Percentiles rank a stretch among this genome's conserved stretches.
Evolutionary conservation across 2,888 invertebrate species (phyloP).

Genomic region (Epistrophella euchroma): DNA sequence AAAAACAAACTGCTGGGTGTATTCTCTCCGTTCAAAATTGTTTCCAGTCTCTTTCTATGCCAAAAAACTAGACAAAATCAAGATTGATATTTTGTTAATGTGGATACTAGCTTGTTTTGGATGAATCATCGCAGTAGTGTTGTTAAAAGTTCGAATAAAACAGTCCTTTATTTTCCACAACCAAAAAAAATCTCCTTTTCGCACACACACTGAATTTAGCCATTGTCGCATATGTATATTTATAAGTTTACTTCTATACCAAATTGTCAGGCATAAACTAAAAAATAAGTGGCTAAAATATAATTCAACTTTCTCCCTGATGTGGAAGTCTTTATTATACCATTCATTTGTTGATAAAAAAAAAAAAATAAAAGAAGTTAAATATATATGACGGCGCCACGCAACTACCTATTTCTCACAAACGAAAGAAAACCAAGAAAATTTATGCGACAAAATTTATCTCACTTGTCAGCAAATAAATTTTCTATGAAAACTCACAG

Average conservation of each 20-base stretch:
- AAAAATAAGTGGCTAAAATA: slow-evolving; percentile 9
- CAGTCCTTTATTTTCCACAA: too few species aligned
- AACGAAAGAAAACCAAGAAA: not conserved
- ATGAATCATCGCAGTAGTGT: too few species aligned
- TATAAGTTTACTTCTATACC: not conserved
- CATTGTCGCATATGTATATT: not conserved
- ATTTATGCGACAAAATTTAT: slow-evolving; percentile 40
- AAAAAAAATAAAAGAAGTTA: not conserved
- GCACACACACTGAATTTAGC: too few species aligned
- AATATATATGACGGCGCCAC: not conserved
- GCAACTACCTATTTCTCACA: slow-evolving; percentile 16
- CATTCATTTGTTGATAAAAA: slow-evolving; percentile 17
- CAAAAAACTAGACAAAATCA: too few species aligned
- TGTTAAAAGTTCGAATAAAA: too few species aligned
- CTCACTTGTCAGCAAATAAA: slow-evolving; percentile 40
- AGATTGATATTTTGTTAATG: too few species aligned
- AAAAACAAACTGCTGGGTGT: too few species aligned
- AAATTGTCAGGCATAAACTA: slow-evolving; percentile 6
- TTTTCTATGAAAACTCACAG: slow-evolving; percentile 23
- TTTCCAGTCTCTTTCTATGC: too few species aligned
- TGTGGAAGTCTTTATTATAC: not conserved
- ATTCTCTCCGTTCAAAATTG: too few species aligned
- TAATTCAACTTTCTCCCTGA: slow-evolving; percentile 11
- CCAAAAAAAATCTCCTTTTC: too few species aligned
- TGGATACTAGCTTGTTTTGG: too few species aligned